These are phyloP conservation scores for Deilephila porcellus DNA, from an alignment of 2,888 invertebrate genomes.

Conservation along the genomic window DNA sequence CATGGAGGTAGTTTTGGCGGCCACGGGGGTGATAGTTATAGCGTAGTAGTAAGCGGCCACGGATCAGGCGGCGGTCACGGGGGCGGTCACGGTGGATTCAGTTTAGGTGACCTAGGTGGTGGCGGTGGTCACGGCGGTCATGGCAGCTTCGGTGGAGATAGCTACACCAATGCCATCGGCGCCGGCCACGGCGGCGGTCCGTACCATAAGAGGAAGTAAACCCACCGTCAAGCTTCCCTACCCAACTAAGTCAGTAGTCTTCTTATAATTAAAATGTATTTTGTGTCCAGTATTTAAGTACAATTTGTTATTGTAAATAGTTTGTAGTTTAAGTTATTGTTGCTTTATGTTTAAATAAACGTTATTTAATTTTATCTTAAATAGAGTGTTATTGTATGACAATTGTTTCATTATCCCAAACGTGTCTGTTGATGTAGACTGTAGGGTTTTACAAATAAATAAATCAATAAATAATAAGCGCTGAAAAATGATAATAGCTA, in stretches of 20 bases:
- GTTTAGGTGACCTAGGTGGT: conserved; percentile 48
- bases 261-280: conserved; percentile 47
- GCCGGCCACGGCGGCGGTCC: conserved; percentile 81
- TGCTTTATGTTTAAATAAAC: conserved; percentile 42
- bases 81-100: conserved; percentile 55
- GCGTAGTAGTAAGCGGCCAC: conserved; percentile 42
- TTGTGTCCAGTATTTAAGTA: conserved; percentile 56
- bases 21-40: conserved; percentile 48
- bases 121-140: conserved; percentile 56
- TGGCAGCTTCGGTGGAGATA: conserved; percentile 63
- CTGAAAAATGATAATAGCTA: too few species aligned
- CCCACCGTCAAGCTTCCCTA: conserved; percentile 43
- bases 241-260: conserved; percentile 75
- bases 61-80: conserved; percentile 53
- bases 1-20: conserved; percentile 44
- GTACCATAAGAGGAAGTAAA: conserved; percentile 68
- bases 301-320: conserved; percentile 69
- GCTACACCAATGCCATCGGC: conserved; percentile 71
- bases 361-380: conserved; percentile 10
- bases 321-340: conserved; percentile 71
- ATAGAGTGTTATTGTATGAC: neutral
- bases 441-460: too few species aligned
- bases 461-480: too few species aligned
- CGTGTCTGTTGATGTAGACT: neutral
- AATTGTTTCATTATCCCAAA: neutral